Evolutionary conservation across 2,797 vertebrate genomes (phyloP).

Genomic region (Poecilia gillii): DNA sequence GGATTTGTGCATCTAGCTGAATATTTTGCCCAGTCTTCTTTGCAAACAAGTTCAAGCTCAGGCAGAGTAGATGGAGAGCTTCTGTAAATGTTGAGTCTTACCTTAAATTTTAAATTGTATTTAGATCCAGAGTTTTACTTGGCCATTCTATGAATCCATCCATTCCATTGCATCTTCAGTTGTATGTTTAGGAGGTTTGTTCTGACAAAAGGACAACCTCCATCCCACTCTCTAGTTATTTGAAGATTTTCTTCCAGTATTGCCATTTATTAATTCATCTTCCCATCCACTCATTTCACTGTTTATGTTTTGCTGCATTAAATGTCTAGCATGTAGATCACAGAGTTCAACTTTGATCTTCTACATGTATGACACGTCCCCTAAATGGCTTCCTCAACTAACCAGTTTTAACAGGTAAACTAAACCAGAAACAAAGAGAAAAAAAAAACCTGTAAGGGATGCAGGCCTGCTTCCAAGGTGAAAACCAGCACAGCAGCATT

Average conservation of each 20-base stretch:
- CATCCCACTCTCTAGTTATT: not conserved
- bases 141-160: not conserved
- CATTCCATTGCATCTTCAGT: not conserved
- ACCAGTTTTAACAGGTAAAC: not conserved
- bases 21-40: not conserved
- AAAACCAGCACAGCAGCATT: slow-evolving; percentile 1
- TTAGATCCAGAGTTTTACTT: not conserved
- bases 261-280: not conserved
- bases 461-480: not conserved
- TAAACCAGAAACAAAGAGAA: not conserved
- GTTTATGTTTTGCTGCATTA: not conserved
- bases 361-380: not conserved
- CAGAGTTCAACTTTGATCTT: not conserved
- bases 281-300: not conserved
- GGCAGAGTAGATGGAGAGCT: not conserved
- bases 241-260: not conserved
- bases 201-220: not conserved
- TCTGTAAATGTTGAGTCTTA: not conserved
- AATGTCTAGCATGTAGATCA: not conserved
- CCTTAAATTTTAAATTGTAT: not conserved
- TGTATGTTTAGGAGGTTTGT: not conserved
- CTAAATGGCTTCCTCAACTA: not conserved
- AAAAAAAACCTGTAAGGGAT: not conserved
- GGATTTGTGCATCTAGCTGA: not conserved
- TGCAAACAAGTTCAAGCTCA: not conserved